Percentiles rank a stretch among this genome's conserved stretches.
Evolutionary conservation across 2,113 vertebrate species (phyloP).

Genomic region (Bolborhynchus lineola): DNA sequence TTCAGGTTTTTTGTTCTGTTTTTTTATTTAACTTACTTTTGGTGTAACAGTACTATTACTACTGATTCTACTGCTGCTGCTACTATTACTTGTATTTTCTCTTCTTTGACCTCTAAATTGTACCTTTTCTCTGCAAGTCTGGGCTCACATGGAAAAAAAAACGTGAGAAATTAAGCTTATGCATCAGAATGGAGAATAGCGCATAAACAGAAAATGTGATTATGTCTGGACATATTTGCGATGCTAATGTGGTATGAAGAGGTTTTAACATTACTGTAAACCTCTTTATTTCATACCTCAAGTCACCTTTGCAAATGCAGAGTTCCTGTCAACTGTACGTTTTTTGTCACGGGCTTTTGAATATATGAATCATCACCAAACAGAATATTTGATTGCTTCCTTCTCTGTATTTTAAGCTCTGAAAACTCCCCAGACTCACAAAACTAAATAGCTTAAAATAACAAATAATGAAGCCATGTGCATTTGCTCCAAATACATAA

Average conservation of each 20-base stretch:
- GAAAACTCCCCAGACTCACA: background rate
- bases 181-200: background rate
- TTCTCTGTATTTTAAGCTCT: conserved; percentile 36
- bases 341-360: background rate
- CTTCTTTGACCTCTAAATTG: background rate
- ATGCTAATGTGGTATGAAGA: background rate
- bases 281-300: background rate
- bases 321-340: background rate
- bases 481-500: background rate
- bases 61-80: background rate
- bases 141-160: background rate
- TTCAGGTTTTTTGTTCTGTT: background rate
- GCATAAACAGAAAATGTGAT: background rate
- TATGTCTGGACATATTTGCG: background rate
- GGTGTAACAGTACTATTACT: background rate
- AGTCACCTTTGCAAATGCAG: conserved; percentile 37
- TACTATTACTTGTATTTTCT: background rate
- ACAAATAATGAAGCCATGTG: background rate
- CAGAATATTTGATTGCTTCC: conserved; percentile 28
- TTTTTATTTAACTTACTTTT: background rate
- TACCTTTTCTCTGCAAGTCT: background rate
- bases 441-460: conserved; percentile 35
- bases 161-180: background rate
- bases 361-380: conserved; percentile 30
- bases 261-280: background rate